These are phyloP conservation scores for Coecobrya sp. DNA, from an alignment of 2,888 invertebrate genomes.

Conservation along the genomic window DNA sequence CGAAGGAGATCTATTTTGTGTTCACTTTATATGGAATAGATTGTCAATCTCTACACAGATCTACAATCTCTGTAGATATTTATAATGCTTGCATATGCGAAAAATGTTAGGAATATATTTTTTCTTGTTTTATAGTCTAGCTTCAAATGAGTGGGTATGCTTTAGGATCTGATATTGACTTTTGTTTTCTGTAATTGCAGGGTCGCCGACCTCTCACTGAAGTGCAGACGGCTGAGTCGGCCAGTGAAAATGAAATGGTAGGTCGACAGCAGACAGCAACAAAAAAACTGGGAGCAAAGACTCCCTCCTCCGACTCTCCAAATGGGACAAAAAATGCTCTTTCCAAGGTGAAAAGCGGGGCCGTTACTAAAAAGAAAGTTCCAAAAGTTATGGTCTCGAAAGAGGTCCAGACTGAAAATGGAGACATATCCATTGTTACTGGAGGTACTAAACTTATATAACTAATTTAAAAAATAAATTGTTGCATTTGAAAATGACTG, in stretches of 20 bases:
- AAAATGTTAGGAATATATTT: conserved; percentile 24
- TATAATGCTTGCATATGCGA: conserved; percentile 25
- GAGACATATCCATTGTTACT: conserved; percentile 81
- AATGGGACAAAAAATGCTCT: conserved; percentile 63
- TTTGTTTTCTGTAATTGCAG: conserved; percentile 32
- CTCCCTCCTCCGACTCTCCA: conserved; percentile 54
- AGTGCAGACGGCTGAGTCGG: conserved; percentile 71
- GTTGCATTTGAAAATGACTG: too few species aligned
- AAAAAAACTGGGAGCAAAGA: conserved; percentile 56
- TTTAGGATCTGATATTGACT: background rate
- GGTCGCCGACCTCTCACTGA: conserved; percentile 69
- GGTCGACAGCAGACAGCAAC: conserved; percentile 70
- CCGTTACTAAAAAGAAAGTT: conserved; percentile 69
- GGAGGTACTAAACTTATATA: too few species aligned
- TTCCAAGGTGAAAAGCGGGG: conserved; percentile 71
- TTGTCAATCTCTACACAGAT: too few species aligned
- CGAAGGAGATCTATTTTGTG: background rate
- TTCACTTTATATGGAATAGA: background rate
- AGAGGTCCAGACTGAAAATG: conserved; percentile 81
- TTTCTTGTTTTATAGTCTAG: background rate
- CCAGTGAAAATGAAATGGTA: conserved; percentile 80
- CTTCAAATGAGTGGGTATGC: background rate
- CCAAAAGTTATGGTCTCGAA: conserved; percentile 38
- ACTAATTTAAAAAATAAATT: too few species aligned
- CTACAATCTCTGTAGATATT: background rate